phyloP scores from a whole-genome alignment of 92 coral and sea anemone species.

The Epizoanthus scotinus region DNA sequence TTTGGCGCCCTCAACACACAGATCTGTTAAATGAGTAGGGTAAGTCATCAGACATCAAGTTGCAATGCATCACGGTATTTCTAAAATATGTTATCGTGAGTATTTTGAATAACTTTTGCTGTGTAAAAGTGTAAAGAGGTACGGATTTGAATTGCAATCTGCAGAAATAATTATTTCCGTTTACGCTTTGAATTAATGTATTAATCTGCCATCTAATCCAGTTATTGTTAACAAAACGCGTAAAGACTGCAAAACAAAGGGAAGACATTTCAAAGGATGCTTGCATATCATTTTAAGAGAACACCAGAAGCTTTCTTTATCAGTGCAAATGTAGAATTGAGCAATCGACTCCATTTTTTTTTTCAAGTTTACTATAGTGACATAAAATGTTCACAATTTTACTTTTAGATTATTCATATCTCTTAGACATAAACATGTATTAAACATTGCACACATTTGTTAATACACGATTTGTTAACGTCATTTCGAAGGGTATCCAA shows the following conservation, averaged over 20 bases:
- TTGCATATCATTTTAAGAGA: not conserved
- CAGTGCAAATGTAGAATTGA: not conserved
- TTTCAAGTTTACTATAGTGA: not conserved
- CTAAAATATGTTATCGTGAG: too few species aligned
- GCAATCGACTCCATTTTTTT: not conserved
- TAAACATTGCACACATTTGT: not conserved
- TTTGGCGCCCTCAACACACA: constrained; percentile 73
- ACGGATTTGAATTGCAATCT: not conserved
- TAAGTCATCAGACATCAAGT: not conserved
- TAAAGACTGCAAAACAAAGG: not conserved
- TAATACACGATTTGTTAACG: not conserved
- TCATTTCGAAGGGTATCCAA: not conserved
- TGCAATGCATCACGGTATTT: too few species aligned
- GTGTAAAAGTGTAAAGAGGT: too few species aligned
- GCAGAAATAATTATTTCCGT: not conserved
- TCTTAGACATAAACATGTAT: too few species aligned
- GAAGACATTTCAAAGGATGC: constrained; percentile 5
- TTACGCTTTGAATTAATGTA: too few species aligned
- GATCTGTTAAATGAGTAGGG: constrained; percentile 48
- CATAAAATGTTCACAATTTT: not conserved
- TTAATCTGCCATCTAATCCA: too few species aligned
- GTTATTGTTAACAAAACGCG: not conserved
- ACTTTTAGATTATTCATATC: too few species aligned
- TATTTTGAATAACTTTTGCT: too few species aligned
- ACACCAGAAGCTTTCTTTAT: not conserved